These are phyloP conservation scores for Myotis vivesi DNA, from an alignment of 2,797 vertebrate genomes.

Conservation along the genomic window DNA sequence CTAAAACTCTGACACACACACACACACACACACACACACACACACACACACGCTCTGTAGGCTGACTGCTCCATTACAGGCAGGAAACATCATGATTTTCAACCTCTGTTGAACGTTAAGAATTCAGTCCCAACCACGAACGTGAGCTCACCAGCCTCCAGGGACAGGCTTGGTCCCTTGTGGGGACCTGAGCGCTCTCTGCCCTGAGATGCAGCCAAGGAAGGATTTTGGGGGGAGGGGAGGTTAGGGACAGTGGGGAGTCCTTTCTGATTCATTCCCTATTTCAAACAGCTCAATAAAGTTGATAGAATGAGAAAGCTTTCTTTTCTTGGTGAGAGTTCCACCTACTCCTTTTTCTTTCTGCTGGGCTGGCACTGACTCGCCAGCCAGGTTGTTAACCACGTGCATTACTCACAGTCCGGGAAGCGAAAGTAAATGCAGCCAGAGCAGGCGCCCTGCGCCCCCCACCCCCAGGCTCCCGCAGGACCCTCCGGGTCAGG, in stretches of 20 bases:
- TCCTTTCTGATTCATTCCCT: background rate
- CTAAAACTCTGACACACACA: background rate
- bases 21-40: background rate
- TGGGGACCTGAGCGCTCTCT: background rate
- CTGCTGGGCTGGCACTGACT: conserved; percentile 49
- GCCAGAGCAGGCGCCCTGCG: background rate
- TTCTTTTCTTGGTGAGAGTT: conserved; percentile 54
- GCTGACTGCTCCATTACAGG: conserved; percentile 4
- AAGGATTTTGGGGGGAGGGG: accelerated
- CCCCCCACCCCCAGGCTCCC: background rate
- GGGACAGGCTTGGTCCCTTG: background rate
- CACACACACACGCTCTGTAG: background rate
- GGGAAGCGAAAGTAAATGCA: background rate
- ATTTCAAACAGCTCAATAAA: conserved; percentile 36
- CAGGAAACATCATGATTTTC: conserved; percentile 48
- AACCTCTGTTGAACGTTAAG: conserved; percentile 45
- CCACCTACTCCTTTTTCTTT: conserved; percentile 56
- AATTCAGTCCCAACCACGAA: background rate
- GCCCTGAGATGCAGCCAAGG: background rate
- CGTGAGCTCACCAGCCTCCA: background rate
- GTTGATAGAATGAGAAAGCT: conserved; percentile 51
- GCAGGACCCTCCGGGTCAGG: background rate
- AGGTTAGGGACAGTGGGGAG: too few species aligned
- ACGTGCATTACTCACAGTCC: conserved; percentile 50
- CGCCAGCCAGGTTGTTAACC: conserved; percentile 60